Conservation (phyloP, 2,113 vertebrate species). For the Microtus richardsoni region DNA sequence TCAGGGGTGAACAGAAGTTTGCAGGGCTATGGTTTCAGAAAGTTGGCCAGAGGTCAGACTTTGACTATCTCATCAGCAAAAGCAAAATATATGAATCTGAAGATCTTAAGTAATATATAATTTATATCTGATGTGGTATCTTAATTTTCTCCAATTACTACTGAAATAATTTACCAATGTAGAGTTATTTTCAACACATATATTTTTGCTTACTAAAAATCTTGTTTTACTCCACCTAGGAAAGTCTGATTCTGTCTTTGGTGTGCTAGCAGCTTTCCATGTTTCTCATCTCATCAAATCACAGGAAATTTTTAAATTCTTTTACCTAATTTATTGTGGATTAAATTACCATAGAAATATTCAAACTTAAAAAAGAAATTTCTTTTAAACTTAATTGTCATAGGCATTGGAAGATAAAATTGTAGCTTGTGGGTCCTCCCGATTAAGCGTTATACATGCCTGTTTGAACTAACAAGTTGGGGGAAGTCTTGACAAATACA, state of each 20-base stretch:
- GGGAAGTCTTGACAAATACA: background rate
- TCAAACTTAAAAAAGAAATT: conserved; percentile 9
- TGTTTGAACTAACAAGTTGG: background rate
- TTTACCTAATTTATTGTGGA: conserved; percentile 37
- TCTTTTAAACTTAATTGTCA: conserved; percentile 46
- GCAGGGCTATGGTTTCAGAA: background rate
- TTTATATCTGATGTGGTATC: background rate
- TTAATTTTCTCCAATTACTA: conserved; percentile 25
- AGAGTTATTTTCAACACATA: conserved; percentile 4
- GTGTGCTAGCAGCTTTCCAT: conserved; percentile 26
- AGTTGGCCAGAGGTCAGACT: background rate
- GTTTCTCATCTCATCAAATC: conserved; percentile 55
- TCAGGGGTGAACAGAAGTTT: background rate
- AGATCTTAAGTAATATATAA: background rate
- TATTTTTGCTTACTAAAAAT: conserved; percentile 46
- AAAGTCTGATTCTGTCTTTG: conserved; percentile 9
- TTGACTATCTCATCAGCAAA: background rate
- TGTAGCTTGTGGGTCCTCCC: conserved; percentile 27
- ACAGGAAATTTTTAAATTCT: background rate
- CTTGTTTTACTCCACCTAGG: conserved; percentile 19
- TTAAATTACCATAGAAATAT: conserved; percentile 8
- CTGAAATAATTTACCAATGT: conserved; percentile 5
- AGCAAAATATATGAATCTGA: background rate
- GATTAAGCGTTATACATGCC: conserved; percentile 38
- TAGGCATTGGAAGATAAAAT: background rate